phyloP scores from a whole-genome alignment of 2,797 vertebrate species.

The Columba guinea region DNA sequence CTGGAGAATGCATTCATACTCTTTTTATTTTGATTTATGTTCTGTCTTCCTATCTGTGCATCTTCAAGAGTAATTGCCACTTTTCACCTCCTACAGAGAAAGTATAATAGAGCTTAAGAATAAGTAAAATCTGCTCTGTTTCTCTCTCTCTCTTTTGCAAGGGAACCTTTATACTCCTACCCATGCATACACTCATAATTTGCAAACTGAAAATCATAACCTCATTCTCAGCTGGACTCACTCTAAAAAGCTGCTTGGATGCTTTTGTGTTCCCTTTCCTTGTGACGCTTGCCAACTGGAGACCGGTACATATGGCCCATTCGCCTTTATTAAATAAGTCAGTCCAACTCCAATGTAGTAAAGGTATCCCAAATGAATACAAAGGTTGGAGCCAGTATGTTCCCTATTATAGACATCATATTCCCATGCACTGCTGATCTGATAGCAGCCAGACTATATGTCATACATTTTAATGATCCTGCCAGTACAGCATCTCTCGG shows the following conservation, averaged over 20 bases:
- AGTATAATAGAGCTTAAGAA: slow-evolving; percentile 53
- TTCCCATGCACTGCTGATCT: neutral
- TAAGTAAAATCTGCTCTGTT: slow-evolving; percentile 15
- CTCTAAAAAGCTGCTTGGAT: neutral
- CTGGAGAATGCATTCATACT: slow-evolving; percentile 17
- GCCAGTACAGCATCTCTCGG: neutral
- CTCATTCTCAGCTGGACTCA: neutral
- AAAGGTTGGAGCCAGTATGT: neutral
- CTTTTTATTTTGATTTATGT: slow-evolving; percentile 63
- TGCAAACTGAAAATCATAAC: slow-evolving; percentile 34
- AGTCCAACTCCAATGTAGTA: neutral
- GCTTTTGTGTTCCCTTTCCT: neutral
- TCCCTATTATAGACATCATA: neutral
- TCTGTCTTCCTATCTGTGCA: slow-evolving; percentile 44
- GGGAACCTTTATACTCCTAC: slow-evolving; percentile 7
- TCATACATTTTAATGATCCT: neutral
- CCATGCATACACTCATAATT: neutral
- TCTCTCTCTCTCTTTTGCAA: neutral
- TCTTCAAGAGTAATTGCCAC: slow-evolving; percentile 61
- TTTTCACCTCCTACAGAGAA: slow-evolving; percentile 38
- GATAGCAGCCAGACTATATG: neutral
- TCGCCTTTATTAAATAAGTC: neutral
- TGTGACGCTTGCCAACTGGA: neutral
- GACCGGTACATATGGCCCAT: neutral
- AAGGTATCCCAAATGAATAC: neutral